These are phyloP conservation scores for Syrmaticus mikado DNA, from an alignment of 2,113 vertebrate species.

Conservation along the genomic window DNA sequence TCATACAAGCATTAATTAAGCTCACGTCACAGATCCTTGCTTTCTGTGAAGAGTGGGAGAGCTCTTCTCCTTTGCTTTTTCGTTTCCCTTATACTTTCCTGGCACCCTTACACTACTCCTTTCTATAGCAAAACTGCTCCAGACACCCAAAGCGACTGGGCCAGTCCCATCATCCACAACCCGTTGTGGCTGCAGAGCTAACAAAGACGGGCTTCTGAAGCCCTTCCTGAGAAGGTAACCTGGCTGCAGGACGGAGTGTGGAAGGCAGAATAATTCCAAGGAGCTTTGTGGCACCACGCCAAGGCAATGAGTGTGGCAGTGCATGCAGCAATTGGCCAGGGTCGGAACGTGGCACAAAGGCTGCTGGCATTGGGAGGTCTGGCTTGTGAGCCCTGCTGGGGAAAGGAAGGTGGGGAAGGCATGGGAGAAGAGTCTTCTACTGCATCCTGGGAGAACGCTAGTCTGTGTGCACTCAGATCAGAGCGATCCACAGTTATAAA, in stretches of 20 bases:
- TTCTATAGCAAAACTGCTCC: neutral
- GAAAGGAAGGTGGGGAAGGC: neutral
- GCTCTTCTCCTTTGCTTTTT: neutral
- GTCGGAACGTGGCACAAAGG: rapidly evolving
- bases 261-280: neutral
- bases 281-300: neutral
- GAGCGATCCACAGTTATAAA: neutral
- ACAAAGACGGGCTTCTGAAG: neutral
- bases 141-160: rapidly evolving
- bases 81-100: neutral
- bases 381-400: neutral
- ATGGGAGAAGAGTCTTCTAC: neutral
- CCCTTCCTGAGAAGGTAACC: neutral
- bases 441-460: neutral
- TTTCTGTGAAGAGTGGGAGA: neutral
- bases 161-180: rapidly evolving
- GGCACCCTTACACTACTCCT: neutral
- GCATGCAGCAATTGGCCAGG: rapidly evolving
- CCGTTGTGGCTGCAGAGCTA: neutral
- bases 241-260: neutral
- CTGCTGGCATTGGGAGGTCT: neutral
- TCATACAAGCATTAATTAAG: neutral
- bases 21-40: neutral
- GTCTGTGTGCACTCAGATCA: neutral
- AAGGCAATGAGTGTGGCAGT: neutral